Evolutionary conservation across 2,113 vertebrate species (phyloP).

Genomic region (Rhinopithecus roxellana): DNA sequence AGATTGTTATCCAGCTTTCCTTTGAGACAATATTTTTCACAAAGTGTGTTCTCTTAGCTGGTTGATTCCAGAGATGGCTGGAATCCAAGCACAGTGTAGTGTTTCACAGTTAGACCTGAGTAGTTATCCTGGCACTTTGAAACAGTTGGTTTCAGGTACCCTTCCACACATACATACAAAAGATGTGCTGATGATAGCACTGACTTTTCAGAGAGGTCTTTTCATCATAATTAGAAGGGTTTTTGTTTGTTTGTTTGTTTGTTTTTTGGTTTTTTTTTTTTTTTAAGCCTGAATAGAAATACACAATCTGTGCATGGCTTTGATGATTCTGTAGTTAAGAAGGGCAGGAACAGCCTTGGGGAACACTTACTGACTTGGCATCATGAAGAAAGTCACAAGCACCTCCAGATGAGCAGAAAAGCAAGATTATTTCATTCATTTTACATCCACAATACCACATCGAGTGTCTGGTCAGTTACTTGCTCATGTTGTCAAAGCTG

Average conservation of each 20-base stretch:
- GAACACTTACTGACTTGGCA: constrained; percentile 31
- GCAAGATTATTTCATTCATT: constrained; percentile 3
- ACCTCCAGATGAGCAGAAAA: background rate
- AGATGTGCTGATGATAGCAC: constrained; percentile 34
- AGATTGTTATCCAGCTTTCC: background rate
- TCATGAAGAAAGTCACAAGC: background rate
- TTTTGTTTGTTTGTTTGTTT: background rate
- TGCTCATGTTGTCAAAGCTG: background rate
- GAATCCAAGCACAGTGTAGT: background rate
- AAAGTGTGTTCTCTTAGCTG: background rate
- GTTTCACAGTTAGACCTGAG: background rate
- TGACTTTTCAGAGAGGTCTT: constrained; percentile 38
- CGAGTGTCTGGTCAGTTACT: background rate
- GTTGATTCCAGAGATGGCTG: background rate
- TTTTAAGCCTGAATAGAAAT: background rate
- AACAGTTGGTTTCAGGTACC: background rate
- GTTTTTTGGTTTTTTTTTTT: no score
- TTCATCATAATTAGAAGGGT: constrained; percentile 38
- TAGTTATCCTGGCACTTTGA: background rate
- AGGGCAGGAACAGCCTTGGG: constrained; percentile 26
- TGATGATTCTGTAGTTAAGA: constrained; percentile 56
- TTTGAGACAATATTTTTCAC: background rate
- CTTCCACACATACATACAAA: background rate
- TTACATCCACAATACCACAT: background rate
- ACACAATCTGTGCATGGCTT: background rate